Percentiles rank a stretch among this genome's conserved stretches.
These are phyloP conservation scores for Athene cunicularia DNA, from an alignment of 2,113 vertebrate species.

Conservation along the genomic window DNA sequence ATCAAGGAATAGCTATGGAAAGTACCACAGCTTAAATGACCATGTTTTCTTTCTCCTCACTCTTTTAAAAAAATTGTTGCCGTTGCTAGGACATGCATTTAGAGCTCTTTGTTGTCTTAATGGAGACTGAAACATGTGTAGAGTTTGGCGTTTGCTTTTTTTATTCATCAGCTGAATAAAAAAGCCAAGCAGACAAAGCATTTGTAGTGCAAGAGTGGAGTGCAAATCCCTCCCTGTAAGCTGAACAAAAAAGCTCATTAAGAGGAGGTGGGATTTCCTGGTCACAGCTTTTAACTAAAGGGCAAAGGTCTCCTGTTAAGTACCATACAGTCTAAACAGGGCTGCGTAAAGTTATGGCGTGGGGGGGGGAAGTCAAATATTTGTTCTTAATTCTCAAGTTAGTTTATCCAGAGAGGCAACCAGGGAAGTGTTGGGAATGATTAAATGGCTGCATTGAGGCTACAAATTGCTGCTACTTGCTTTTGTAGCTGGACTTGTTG, in stretches of 20 bases:
- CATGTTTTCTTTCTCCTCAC: neutral
- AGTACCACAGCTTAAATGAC: conserved; percentile 17
- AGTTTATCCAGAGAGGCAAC: conserved; percentile 61
- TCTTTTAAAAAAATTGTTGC: conserved; percentile 7
- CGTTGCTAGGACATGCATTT: conserved; percentile 34
- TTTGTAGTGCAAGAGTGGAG: conserved; percentile 69
- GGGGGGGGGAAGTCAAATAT: conserved; percentile 70
- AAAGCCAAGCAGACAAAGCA: conserved; percentile 73
- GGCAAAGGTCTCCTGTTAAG: conserved; percentile 81
- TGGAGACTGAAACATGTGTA: conserved; percentile 70
- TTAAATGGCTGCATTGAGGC: conserved; percentile 64
- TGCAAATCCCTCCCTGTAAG: conserved; percentile 60
- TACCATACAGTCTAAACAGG: conserved; percentile 74
- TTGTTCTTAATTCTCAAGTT: conserved; percentile 74
- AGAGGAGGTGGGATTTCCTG: conserved; percentile 77
- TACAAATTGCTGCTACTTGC: conserved; percentile 76
- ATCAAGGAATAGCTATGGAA: neutral
- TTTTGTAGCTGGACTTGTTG: conserved; percentile 76
- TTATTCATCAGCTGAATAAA: conserved; percentile 72
- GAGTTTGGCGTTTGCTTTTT: conserved; percentile 69
- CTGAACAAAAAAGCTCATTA: conserved; percentile 79
- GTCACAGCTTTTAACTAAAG: conserved; percentile 78
- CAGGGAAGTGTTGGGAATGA: conserved; percentile 65
- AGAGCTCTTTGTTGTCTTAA: conserved; percentile 77
- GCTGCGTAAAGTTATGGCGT: conserved; percentile 64